A percentile compares a stretch with the other conserved stretches of the same genome.
Evolutionary conservation across 2,113 vertebrate genomes (phyloP).

Genomic region (Nothocercus julius): DNA sequence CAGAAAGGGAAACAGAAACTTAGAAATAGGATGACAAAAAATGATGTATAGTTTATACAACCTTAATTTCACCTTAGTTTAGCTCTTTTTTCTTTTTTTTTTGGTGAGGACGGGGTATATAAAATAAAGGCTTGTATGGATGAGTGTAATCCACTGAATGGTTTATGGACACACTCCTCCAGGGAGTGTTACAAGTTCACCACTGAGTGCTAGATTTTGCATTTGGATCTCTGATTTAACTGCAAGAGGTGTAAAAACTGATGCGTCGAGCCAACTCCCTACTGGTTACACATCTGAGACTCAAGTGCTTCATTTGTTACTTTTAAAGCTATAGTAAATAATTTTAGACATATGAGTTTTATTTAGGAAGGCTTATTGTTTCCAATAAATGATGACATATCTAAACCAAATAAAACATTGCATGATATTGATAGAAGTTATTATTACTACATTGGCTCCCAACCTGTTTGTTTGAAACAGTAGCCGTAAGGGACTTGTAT

Average conservation of each 20-base stretch:
- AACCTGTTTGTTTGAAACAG: slow-evolving; percentile 45
- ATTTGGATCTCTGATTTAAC: slow-evolving; percentile 72
- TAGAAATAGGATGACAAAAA: slow-evolving; percentile 41
- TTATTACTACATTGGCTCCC: not conserved
- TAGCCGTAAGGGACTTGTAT: slow-evolving; percentile 26
- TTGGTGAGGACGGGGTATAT: not conserved
- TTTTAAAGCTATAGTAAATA: slow-evolving; percentile 64
- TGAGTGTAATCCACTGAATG: slow-evolving; percentile 64
- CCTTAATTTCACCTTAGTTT: slow-evolving; percentile 62
- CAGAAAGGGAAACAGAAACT: slow-evolving; percentile 31
- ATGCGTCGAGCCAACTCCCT: slow-evolving; percentile 63
- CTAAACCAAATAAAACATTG: slow-evolving; percentile 4
- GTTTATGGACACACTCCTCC: slow-evolving; percentile 71
- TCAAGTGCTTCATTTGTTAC: slow-evolving; percentile 53
- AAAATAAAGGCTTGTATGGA: slow-evolving; percentile 53
- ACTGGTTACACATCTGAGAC: slow-evolving; percentile 62
- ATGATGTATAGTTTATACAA: slow-evolving; percentile 37
- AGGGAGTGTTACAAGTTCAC: slow-evolving; percentile 71
- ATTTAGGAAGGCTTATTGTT: not conserved
- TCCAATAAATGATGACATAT: not conserved
- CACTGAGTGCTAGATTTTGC: slow-evolving; percentile 70
- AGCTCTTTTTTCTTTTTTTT: not conserved
- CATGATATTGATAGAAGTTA: not conserved
- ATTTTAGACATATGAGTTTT: not conserved
- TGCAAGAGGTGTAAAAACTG: slow-evolving; percentile 71